Percentiles rank a stretch among this genome's conserved stretches.
Evolutionary conservation across 2,113 vertebrate genomes (phyloP).

Genomic region (Craseonycteris thonglongyai): DNA sequence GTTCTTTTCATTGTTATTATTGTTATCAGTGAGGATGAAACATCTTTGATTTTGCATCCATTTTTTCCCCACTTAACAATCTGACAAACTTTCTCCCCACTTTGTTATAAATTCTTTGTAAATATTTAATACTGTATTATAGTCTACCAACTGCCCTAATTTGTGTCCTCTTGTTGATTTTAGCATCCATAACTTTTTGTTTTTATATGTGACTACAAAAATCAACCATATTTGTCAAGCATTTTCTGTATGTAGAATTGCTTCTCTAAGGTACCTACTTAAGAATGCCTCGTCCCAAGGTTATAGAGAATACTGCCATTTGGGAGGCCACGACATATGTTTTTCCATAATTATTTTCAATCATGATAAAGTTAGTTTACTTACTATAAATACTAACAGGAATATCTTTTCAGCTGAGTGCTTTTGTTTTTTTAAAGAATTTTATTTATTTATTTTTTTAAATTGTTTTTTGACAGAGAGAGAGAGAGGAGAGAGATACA

Average conservation of each 20-base stretch:
- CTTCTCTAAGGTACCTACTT: not conserved
- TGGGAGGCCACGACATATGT: not conserved
- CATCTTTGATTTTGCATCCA: not conserved
- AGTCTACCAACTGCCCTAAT: not conserved
- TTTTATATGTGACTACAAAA: not conserved
- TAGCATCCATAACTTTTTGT: not conserved
- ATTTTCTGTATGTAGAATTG: not conserved
- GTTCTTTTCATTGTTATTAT: not conserved
- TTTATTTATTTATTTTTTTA: not conserved
- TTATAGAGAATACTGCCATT: not conserved
- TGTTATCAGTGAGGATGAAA: not conserved
- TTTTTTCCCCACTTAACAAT: not conserved
- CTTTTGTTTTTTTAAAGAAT: not conserved
- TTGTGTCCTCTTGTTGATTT: not conserved
- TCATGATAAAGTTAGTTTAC: conserved; percentile 18
- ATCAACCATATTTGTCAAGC: not conserved
- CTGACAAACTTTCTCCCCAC: not conserved
- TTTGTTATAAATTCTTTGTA: not conserved
- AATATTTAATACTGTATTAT: not conserved
- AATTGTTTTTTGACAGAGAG: not conserved
- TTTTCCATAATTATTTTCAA: not conserved
- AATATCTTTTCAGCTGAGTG: not conserved
- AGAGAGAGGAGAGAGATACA: too few species aligned
- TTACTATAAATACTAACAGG: not conserved
- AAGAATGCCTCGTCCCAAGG: not conserved